Evolutionary conservation across 2,113 vertebrate genomes (phyloP).

Genomic region (Python bivittatus): DNA sequence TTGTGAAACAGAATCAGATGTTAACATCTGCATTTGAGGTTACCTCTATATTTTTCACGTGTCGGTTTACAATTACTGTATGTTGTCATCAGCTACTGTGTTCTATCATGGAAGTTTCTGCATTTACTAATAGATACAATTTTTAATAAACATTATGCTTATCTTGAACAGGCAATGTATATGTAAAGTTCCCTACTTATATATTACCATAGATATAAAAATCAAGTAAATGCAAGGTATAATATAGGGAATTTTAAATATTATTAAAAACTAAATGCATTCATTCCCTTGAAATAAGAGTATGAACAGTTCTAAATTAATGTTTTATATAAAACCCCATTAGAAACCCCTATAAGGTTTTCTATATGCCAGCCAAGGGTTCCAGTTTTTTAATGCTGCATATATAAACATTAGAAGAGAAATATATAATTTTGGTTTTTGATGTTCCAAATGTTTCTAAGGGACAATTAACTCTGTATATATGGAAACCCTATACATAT

Average conservation of each 20-base stretch:
- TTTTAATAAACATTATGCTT: neutral
- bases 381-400: neutral
- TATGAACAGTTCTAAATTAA: neutral
- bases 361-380: neutral
- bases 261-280: neutral
- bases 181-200: neutral
- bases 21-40: neutral
- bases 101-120: neutral
- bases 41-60: neutral
- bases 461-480: neutral
- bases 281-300: neutral
- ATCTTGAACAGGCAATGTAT: neutral
- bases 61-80: neutral
- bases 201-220: neutral
- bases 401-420: neutral
- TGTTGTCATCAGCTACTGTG: neutral
- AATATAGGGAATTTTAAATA: neutral
- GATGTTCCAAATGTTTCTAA: neutral
- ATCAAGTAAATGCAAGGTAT: neutral
- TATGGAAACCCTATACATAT: neutral
- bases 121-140: neutral
- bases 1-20: conserved; percentile 2
- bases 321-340: neutral
- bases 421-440: neutral
- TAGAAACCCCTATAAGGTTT: neutral